These are phyloP conservation scores for Chrysolina oricalcia DNA, from an alignment of 2,888 invertebrate species.

Conservation along the genomic window DNA sequence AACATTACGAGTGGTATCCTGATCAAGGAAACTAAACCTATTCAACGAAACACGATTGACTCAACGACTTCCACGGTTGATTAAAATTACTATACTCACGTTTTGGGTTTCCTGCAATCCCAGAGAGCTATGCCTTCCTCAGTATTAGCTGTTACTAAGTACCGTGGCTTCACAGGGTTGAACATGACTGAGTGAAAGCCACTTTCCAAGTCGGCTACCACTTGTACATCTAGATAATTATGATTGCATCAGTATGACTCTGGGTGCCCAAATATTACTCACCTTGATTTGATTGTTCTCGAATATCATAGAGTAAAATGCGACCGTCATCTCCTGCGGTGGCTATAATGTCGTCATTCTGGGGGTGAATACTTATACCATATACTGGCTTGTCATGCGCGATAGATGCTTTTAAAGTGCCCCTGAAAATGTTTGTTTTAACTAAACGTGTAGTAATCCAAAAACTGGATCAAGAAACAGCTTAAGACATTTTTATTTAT, in stretches of 20 bases:
- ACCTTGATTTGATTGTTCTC: constrained; percentile 74
- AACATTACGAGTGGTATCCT: too few relatives aligned
- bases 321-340: constrained; percentile 96
- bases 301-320: constrained; percentile 88
- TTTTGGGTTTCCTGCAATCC: constrained; percentile 89
- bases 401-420: constrained; percentile 81
- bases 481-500: too few relatives aligned
- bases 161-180: constrained; percentile 87
- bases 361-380: constrained; percentile 89
- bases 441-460: too few relatives aligned
- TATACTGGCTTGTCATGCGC: constrained; percentile 93
- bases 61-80: neutral
- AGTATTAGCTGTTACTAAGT: constrained; percentile 91
- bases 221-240: constrained; percentile 69
- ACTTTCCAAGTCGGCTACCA: constrained; percentile 80
- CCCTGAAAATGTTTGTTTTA: constrained; percentile 68
- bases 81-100: constrained; percentile 73
- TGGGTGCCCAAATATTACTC: neutral
- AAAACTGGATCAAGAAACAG: too few relatives aligned
- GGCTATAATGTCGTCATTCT: constrained; percentile 86
- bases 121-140: constrained; percentile 91
- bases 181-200: constrained; percentile 97
- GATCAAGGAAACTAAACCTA: too few relatives aligned
- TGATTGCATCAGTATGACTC: constrained; percentile 2
- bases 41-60: too few relatives aligned